Percentiles rank a stretch among this genome's conserved stretches.
Conservation (phyloP, 2,888 invertebrate genomes). For the Lasioglossum malachurum region DNA sequence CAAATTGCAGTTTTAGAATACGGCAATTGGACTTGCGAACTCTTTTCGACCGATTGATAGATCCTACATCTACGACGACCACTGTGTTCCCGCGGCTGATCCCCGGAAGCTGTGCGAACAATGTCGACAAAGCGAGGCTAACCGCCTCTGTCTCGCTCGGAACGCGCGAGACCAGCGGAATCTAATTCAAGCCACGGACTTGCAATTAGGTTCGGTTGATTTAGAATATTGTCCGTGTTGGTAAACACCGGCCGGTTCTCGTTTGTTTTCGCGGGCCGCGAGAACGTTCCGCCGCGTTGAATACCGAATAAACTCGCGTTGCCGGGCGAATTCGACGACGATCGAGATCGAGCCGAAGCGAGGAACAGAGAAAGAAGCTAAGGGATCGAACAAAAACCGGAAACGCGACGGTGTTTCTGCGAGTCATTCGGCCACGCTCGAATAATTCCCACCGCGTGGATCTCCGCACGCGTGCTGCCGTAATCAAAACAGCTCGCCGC, state of each 20-base stretch:
- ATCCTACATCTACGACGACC: no score
- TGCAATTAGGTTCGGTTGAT: slow-evolving; percentile 52
- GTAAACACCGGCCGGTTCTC: slow-evolving; percentile 37
- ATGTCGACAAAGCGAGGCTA: background rate
- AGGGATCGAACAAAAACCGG: background rate
- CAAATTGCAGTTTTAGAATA: no score
- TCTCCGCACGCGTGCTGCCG: slow-evolving; percentile 30
- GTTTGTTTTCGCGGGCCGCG: slow-evolving; percentile 30
- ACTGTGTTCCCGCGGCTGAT: background rate
- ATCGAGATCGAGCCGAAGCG: background rate
- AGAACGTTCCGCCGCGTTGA: background rate
- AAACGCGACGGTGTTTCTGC: slow-evolving; percentile 25
- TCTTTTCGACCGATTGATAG: no score
- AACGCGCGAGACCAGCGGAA: slow-evolving; percentile 26
- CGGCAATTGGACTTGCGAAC: no score
- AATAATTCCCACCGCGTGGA: slow-evolving; percentile 8
- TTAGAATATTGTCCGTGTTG: slow-evolving; percentile 54
- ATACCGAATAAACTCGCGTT: slow-evolving; percentile 5
- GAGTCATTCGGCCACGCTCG: slow-evolving; percentile 33
- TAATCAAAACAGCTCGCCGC: slow-evolving; percentile 65
- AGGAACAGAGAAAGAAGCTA: background rate
- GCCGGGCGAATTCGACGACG: background rate
- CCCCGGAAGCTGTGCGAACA: background rate
- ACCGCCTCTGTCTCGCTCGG: background rate
- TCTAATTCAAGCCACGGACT: slow-evolving; percentile 51